Conservation (phyloP, 2,888 invertebrate genomes). For the Phengaris arion region DNA sequence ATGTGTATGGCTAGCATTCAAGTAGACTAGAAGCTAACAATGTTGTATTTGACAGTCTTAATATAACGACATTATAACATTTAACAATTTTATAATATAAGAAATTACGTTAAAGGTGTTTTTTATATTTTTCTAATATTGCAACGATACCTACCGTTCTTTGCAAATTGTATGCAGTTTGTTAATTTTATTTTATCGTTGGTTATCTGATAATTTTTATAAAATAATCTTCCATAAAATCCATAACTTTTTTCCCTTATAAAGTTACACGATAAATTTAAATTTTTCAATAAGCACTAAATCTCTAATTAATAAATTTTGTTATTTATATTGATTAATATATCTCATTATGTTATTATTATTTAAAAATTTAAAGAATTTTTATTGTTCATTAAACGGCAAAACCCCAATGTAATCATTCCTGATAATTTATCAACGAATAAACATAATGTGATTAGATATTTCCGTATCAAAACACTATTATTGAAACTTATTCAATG, state of each 20-base stretch:
- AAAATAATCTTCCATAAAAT: background rate
- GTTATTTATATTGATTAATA: background rate
- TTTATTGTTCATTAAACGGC: background rate
- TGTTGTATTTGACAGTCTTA: background rate
- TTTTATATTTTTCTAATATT: background rate
- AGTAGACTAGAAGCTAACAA: background rate
- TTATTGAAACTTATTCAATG: background rate
- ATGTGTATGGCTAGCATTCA: background rate
- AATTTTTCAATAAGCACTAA: no score
- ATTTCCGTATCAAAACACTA: background rate
- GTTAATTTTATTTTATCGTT: background rate
- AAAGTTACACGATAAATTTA: background rate
- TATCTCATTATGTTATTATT: background rate
- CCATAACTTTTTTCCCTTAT: background rate
- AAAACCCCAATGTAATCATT: background rate
- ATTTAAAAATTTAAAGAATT: background rate
- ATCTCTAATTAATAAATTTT: no score
- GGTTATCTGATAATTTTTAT: background rate
- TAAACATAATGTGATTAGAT: constrained; percentile 1
- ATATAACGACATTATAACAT: background rate
- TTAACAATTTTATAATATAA: background rate
- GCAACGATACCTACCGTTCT: background rate
- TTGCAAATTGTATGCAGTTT: background rate
- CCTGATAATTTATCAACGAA: background rate
- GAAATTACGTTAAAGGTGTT: background rate